Evolutionary conservation across 2,113 vertebrate species (phyloP).

Genomic region (Mionectes macconnelli): DNA sequence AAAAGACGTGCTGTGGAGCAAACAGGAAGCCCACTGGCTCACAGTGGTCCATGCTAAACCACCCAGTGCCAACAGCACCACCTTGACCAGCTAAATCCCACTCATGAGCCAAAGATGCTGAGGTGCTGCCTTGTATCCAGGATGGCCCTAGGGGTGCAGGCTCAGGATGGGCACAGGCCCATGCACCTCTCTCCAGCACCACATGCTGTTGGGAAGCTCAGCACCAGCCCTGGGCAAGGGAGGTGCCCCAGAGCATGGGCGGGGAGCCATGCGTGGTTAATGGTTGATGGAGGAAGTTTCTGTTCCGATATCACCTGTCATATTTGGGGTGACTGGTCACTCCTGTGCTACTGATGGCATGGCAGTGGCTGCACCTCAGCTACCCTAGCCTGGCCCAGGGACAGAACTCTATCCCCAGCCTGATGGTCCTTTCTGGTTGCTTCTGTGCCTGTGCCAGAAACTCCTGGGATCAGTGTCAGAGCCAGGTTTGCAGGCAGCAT

Average conservation of each 20-base stretch:
- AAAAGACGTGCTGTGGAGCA: background rate
- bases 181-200: fast-evolving
- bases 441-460: fast-evolving
- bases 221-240: fast-evolving
- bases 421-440: background rate
- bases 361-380: background rate
- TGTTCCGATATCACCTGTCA: fast-evolving
- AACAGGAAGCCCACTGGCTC: background rate
- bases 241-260: background rate
- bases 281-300: background rate
- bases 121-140: background rate
- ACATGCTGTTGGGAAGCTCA: fast-evolving
- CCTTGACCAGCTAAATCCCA: fast-evolving
- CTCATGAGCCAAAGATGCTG: fast-evolving
- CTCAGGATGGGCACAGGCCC: fast-evolving
- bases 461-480: fast-evolving
- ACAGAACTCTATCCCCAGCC: background rate
- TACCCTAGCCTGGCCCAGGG: background rate
- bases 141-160: background rate
- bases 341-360: fast-evolving
- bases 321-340: background rate
- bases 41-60: fast-evolving
- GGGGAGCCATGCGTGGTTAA: background rate
- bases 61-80: background rate
- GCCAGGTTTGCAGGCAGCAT: background rate